Evolutionary conservation across 2,888 invertebrate genomes (phyloP).

Genomic region (Scaptomyza cyrtandrae): DNA sequence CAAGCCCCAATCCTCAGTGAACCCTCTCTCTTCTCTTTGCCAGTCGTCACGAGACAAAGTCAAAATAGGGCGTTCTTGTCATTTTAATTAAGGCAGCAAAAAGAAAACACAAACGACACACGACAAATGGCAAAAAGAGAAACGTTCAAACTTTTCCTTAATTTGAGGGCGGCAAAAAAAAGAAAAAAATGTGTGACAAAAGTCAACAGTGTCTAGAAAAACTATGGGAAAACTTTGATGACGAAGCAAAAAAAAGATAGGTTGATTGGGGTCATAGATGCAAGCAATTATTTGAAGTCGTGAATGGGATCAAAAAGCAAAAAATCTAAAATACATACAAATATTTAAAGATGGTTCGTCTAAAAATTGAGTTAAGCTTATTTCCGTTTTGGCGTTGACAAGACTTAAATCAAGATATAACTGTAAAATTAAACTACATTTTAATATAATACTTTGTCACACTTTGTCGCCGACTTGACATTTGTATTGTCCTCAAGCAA

Average conservation of each 20-base stretch:
- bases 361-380: no score
- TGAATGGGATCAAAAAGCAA: background rate
- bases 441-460: background rate
- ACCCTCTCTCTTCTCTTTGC: background rate
- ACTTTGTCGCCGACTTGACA: background rate
- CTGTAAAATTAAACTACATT: no score
- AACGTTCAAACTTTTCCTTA: conserved; percentile 22
- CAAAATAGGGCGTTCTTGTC: conserved; percentile 44
- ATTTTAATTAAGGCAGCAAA: conserved; percentile 63
- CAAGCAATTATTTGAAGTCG: background rate
- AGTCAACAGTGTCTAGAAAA: conserved; percentile 6
- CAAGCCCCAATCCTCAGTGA: background rate
- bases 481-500: background rate
- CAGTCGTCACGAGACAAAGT: conserved; percentile 17
- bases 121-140: conserved; percentile 1
- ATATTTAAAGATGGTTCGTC: no score
- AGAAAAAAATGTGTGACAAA: conserved; percentile 7
- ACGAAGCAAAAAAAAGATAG: conserved; percentile 2
- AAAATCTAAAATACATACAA: no score
- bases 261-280: conserved; percentile 5
- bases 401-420: no score
- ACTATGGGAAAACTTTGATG: conserved; percentile 4
- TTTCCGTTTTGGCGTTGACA: no score
- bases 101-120: conserved; percentile 18
- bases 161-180: conserved; percentile 21